Evolutionary conservation across 2,797 vertebrate genomes (phyloP).

Genomic region (Falco berigora): DNA sequence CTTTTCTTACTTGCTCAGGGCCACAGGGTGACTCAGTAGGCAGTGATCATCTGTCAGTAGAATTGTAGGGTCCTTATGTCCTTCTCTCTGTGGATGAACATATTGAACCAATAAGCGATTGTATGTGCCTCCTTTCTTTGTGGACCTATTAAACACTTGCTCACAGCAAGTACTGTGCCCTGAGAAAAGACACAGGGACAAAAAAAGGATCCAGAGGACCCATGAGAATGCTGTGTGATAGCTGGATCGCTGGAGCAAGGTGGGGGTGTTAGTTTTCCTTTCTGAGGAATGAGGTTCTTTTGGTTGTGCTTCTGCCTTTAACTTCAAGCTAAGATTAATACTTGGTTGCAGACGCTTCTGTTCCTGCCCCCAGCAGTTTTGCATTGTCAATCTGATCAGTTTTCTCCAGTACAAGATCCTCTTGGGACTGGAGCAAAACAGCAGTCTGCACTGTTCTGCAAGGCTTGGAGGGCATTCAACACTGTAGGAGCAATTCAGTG

Average conservation of each 20-base stretch:
- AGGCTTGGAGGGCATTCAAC: background rate
- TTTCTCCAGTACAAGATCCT: background rate
- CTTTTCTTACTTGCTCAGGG: background rate
- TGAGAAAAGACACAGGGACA: background rate
- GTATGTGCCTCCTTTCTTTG: background rate
- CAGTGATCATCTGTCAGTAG: accelerated
- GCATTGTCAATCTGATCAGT: background rate
- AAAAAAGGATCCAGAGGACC: background rate
- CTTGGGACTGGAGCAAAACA: background rate
- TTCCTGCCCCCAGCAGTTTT: background rate
- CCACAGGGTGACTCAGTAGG: background rate
- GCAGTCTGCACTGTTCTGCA: background rate
- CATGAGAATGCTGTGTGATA: background rate
- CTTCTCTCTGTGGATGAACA: background rate
- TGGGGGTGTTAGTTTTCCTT: background rate
- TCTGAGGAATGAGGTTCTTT: background rate
- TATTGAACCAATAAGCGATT: background rate
- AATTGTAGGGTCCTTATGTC: background rate
- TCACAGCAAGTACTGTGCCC: background rate
- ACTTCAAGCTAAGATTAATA: background rate
- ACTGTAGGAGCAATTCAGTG: background rate
- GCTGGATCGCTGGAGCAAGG: background rate
- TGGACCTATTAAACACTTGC: background rate
- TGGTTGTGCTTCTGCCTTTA: background rate
- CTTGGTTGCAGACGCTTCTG: background rate